Base-by-base conservation (phyloP, 1,140 invertebrate genomes). In the Drosophila sulfurigaster region DNA sequence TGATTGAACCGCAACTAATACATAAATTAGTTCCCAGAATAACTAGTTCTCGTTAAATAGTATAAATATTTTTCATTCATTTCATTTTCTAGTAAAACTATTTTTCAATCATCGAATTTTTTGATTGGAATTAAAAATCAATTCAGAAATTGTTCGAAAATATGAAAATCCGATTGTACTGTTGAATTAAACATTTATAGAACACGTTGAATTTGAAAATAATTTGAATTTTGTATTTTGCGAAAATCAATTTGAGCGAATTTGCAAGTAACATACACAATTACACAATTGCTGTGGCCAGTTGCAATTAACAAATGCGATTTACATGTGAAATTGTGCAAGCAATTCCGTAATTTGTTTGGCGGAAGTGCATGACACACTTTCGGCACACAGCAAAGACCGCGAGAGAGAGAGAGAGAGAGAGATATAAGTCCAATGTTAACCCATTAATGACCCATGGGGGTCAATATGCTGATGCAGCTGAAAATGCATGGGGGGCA, bases 281-380 rank as follows among this genome's bases (percentile, higher is more conserved):
- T 57, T 49, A 25, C 20, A 60, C 65, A 62, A 60, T 68, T 74
- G 30, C 41, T 43, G 38, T 63, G 58, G 58, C 48, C 58, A 63
- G 45, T 57, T 68, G 71, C 71, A 68, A 60, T 68, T 62, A 68
- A 68, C 71, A 74, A 75, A 63, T 70, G 66, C 72, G 43, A 70
- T 57, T 70, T 70, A 69, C 71, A 74, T 74, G 48, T 48, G 65
- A 74, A 74, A 68, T 74, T 68, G 56, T 51, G 71, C 71, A 75
- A 75, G 45, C 49, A 63, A 70, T 75, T 48, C 32, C 51, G 72
- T 66, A 70, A 75, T 70, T 62, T 69, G 20, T 7, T 63, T 32
- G n/a, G 38, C 67, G 73, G 73, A 75, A 71, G 67, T 75, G 67
- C 25, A 71, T 75, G 60, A 71, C 73, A 75, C 67, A 75, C 49